Evolutionary conservation across 2,888 invertebrate genomes (phyloP).

Genomic region (Meiosimyza platycephala): DNA sequence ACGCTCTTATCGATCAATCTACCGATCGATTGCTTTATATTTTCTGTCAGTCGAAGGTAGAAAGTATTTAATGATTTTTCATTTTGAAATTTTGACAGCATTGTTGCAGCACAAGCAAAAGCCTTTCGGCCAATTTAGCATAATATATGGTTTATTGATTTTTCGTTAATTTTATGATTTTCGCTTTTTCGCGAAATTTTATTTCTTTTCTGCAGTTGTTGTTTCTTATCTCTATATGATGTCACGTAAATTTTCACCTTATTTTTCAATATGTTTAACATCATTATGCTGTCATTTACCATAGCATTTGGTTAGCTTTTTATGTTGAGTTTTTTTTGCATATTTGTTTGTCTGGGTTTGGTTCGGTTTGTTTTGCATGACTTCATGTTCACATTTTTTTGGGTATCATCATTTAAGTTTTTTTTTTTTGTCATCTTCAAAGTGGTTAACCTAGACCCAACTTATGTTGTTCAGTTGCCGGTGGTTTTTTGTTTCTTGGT

Average conservation of each 20-base stretch:
- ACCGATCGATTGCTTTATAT: too few species aligned
- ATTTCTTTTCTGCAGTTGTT: too few species aligned
- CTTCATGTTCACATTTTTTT: conserved; percentile 5
- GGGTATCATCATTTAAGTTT: not conserved
- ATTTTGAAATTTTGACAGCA: too few species aligned
- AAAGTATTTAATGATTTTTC: not conserved
- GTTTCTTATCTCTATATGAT: conserved; percentile 32
- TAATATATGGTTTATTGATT: not conserved
- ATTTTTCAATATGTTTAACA: conserved; percentile 43
- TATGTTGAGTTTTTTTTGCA: conserved; percentile 21
- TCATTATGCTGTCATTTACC: not conserved
- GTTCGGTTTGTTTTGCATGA: conserved; percentile 26
- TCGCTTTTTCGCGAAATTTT: not conserved
- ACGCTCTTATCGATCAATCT: too few species aligned
- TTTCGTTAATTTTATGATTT: not conserved
- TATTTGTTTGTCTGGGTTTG: conserved; percentile 21
- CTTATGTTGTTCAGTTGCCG: conserved; percentile 47
- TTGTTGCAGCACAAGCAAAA: not conserved
- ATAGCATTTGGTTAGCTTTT: not conserved
- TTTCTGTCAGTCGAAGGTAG: not conserved
- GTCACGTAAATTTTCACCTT: conserved; percentile 57
- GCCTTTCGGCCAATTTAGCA: conserved; percentile 6
- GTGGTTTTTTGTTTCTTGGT: conserved; percentile 40
- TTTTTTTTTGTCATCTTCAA: conserved; percentile 25
- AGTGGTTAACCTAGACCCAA: conserved; percentile 63